These are phyloP conservation scores for Cryptoprocta ferox DNA, from an alignment of 2,797 vertebrate species.

Conservation along the genomic window DNA sequence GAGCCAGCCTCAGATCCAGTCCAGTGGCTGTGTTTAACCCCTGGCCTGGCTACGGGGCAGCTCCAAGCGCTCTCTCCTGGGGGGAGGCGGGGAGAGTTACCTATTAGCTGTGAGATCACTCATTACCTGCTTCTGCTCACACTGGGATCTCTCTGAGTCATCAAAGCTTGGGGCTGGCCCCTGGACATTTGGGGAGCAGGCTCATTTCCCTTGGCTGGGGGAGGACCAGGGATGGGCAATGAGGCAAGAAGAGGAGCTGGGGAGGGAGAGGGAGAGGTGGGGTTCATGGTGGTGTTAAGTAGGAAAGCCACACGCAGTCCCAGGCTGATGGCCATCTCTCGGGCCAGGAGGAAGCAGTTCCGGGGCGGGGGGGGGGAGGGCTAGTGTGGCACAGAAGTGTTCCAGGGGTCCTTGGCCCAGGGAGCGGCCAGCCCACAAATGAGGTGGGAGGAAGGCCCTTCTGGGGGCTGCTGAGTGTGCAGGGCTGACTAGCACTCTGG, in stretches of 20 bases:
- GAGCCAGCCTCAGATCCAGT: not conserved
- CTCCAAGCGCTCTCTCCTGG: not conserved
- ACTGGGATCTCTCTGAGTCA: conserved; percentile 7
- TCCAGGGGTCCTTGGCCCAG: not conserved
- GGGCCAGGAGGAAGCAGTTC: not conserved
- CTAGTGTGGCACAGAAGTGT: not conserved
- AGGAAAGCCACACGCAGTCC: not conserved
- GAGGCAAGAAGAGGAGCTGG: not conserved
- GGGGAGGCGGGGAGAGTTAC: not conserved
- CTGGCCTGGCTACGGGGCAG: not conserved
- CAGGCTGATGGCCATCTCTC: not conserved
- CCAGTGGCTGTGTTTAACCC: not conserved
- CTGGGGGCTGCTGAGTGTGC: not conserved
- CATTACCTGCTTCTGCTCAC: not conserved
- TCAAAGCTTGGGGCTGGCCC: not conserved
- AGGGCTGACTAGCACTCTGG: not conserved
- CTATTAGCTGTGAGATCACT: not conserved
- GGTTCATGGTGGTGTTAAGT: rapidly evolving
- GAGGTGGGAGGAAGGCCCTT: not conserved
- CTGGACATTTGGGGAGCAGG: not conserved
- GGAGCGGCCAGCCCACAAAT: not conserved
- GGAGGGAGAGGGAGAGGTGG: not conserved
- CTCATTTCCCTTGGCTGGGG: not conserved
- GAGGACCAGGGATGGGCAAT: not conserved
- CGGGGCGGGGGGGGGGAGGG: not conserved